Evolutionary conservation across 2,113 vertebrate species (phyloP), one percentile per base, ranked within the genome.

Genomic region (Piprites chloris): DNA sequence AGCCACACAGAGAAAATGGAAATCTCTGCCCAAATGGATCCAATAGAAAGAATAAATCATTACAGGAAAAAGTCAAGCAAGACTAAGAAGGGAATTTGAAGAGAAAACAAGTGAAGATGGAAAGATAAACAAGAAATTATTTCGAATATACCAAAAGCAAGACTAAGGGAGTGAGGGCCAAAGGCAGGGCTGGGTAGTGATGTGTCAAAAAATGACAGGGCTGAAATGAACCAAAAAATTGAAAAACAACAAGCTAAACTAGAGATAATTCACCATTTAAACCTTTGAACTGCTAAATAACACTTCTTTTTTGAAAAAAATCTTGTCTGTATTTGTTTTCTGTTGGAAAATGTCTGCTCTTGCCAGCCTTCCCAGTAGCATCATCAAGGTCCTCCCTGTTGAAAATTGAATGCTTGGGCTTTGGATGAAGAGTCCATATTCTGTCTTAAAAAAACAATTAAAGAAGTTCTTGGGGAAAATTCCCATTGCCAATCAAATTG

Each of bases 1-100:
- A 94, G 85, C 82, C 95, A 95, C 84, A 95, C 8, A 88, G 69
- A 82, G 82, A 68, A 87, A 95, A 94, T 89, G 72, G 83, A 93
- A 93, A 78, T 93, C 65, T 52, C 56, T 92, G 52, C 56, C 92
- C 93, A 61, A 92, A 92, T 71, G n/a, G 56, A 74, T 81, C 61
- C 79, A 65, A 37, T 16, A 81, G 90, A 86, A 94, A 68, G 87
- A 82, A 12, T 41, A 86, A 83, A 92, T 68, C 67, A 47, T 74
- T 67, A 55, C 56, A 71, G 75, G 46, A 23, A 71, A 87, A 95
- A 94, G 82, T 75, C 76, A 93, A 75, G 85, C 72, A 77, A 69
- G 75, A 56, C 49, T 23, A 44, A 91, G 68, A 65, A 79, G 56
- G 65, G 84, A 94, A 77, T 49, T 90, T 93, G 90, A 84, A 89